A percentile compares a stretch with the other conserved stretches of the same genome.
These are phyloP conservation scores for Lasius platythorax DNA, from an alignment of 2,888 invertebrate genomes.

Conservation along the genomic window DNA sequence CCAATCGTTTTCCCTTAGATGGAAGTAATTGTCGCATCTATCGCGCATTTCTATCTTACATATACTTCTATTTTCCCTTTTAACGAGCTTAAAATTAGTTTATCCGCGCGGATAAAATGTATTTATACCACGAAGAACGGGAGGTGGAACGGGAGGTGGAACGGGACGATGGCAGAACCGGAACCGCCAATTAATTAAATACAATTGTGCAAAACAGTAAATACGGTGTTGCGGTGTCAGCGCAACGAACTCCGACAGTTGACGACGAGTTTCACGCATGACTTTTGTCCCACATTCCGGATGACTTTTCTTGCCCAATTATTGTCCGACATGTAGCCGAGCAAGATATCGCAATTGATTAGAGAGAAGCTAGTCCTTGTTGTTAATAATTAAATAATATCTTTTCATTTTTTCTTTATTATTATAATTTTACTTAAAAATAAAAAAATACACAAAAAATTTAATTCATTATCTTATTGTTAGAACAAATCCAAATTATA, in stretches of 20 bases:
- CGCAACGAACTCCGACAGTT: slow-evolving; percentile 67
- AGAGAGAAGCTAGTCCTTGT: neutral
- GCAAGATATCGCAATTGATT: neutral
- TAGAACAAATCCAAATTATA: too few species aligned
- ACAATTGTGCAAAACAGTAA: slow-evolving; percentile 77
- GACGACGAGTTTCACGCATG: slow-evolving; percentile 36
- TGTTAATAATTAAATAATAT: neutral
- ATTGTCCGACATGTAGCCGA: neutral
- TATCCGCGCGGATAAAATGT: slow-evolving; percentile 39
- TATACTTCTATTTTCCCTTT: slow-evolving; percentile 1
- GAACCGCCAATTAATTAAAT: slow-evolving; percentile 78
- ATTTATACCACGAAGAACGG: slow-evolving; percentile 30
- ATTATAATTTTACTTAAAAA: neutral
- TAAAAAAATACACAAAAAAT: neutral
- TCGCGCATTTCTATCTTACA: neutral
- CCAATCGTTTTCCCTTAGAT: neutral
- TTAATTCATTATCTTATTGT: too few species aligned
- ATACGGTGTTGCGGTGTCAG: slow-evolving; percentile 64
- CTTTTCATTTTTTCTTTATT: neutral
- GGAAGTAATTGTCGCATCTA: neutral
- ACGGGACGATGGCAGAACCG: slow-evolving; percentile 33
- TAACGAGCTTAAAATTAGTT: slow-evolving; percentile 44
- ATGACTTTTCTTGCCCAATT: slow-evolving; percentile 2
- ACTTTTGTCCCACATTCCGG: slow-evolving; percentile 33
- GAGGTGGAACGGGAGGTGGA: slow-evolving; percentile 9